phyloP scores from a whole-genome alignment of 2,113 vertebrate genomes.

The Entomyzon cyanotis region DNA sequence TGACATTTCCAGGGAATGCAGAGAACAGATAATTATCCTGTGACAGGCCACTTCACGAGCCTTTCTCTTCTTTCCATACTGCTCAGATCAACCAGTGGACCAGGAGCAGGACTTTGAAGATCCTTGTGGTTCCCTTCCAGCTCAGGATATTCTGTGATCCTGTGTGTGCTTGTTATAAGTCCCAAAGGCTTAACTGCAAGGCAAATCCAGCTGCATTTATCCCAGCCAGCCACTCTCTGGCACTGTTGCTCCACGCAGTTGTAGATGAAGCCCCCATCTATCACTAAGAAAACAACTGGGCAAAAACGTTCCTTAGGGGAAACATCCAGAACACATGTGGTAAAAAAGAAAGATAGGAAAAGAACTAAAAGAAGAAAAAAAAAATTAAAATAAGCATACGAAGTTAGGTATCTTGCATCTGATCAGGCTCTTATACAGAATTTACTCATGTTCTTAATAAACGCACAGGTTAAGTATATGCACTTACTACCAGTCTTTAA shows the following conservation, averaged over 20 bases:
- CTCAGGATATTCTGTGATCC: neutral
- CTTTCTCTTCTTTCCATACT: neutral
- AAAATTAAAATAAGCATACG: neutral
- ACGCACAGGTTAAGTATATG: neutral
- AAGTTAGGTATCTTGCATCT: neutral
- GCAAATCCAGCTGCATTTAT: conserved; percentile 13
- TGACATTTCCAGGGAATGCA: neutral
- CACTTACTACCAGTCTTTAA: neutral
- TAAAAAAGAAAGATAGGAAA: neutral
- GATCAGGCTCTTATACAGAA: neutral
- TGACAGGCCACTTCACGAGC: fast-evolving
- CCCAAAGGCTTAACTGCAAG: neutral
- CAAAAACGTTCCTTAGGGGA: neutral
- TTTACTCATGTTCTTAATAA: neutral
- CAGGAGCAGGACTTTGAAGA: neutral
- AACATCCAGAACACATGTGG: neutral
- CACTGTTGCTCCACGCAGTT: conserved; percentile 22
- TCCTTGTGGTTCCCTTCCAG: neutral
- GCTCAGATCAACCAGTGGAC: neutral
- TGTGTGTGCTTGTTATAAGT: neutral
- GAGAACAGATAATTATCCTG: neutral
- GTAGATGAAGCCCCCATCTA: neutral
- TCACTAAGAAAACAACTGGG: neutral
- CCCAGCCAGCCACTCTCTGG: conserved; percentile 26
- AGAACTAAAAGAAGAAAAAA: neutral